Evolutionary conservation across 53 echinoderm and acorn worm genomes (phyloP), one percentile per base, ranked within the genome.

Genomic region (Zoroaster sp.): DNA sequence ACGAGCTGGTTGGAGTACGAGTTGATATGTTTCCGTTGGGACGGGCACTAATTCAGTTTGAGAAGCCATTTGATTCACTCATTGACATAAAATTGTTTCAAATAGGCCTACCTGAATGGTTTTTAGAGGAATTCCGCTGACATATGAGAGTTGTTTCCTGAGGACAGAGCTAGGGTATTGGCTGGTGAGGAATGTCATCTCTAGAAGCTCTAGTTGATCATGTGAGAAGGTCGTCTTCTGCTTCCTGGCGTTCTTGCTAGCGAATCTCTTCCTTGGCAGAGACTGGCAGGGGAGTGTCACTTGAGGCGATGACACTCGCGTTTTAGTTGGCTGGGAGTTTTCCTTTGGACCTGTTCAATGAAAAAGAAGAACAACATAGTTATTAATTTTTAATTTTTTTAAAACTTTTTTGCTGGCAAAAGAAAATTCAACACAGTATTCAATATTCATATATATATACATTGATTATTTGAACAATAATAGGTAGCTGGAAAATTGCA

Each of bases 81-180:
- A n/a, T n/a, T n/a, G n/a, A n/a, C n/a, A n/a, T n/a, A n/a, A n/a
- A n/a, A n/a, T n/a, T n/a, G n/a, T n/a, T n/a, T n/a, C n/a, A n/a
- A n/a, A n/a, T n/a, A n/a, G n/a, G n/a, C n/a, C n/a, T 82, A 82
- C 82, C 82, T 66, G 82, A 14, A 82, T 44, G 4, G 35, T 41
- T 68, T 82, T 66, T 3, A 42, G 21, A 11, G 66, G 67, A 25
- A 92, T 66, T 23, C 75, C 75, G 18, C 88, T 88, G 25, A 83
- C 69, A 41, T 92, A 88, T 8, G 88, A 81, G 4, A 92, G 80
- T 28, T 88, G 83, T 37, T 67, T 82, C 67, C 82, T 80, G 21
- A 86, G 88, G 12, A 88, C 88, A 51, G 82, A 74, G 42, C 88
- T 75, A 9, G 92, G 92, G 41, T 92, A 82, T 12, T 82, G 88